phyloP scores from a whole-genome alignment of 2,888 invertebrate species.

The Euplexia lucipara region DNA sequence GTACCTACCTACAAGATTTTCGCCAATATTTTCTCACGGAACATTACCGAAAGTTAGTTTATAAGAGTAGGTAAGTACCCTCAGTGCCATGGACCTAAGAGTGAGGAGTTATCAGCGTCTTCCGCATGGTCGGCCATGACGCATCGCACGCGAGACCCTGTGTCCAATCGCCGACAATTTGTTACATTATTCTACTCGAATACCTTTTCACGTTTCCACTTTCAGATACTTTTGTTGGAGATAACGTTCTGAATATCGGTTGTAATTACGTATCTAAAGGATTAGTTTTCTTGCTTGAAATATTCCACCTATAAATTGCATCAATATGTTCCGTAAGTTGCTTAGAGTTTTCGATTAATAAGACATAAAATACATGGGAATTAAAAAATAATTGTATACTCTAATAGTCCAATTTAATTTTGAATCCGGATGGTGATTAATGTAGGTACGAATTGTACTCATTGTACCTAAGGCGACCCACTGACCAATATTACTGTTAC shows the following conservation, averaged over 20 bases:
- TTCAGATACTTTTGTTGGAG: conserved; percentile 37
- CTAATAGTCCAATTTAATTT: too few relatives aligned
- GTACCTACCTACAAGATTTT: conserved; percentile 45
- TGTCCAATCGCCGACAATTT: conserved; percentile 61
- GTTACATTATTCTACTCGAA: conserved; percentile 62
- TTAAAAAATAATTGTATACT: too few relatives aligned
- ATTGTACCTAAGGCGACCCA: too few relatives aligned
- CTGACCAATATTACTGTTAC: too few relatives aligned
- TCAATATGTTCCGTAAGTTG: background rate
- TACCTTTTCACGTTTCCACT: conserved; percentile 49
- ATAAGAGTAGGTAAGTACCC: conserved; percentile 38
- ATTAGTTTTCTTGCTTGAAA: conserved; percentile 5
- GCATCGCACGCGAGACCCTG: conserved; percentile 52
- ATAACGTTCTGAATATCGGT: conserved; percentile 29
- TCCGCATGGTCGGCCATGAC: conserved; percentile 60
- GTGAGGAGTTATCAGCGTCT: conserved; percentile 64
- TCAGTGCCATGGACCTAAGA: conserved; percentile 42
- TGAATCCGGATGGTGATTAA: too few relatives aligned
- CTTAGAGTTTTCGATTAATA: background rate
- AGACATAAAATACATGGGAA: too few relatives aligned
- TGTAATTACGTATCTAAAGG: background rate
- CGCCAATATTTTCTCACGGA: conserved; percentile 62
- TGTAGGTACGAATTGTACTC: too few relatives aligned
- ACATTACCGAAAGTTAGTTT: conserved; percentile 57
- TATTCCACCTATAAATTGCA: background rate